Conservation (phyloP, 2,113 vertebrate species). For the Columba livia region DNA sequence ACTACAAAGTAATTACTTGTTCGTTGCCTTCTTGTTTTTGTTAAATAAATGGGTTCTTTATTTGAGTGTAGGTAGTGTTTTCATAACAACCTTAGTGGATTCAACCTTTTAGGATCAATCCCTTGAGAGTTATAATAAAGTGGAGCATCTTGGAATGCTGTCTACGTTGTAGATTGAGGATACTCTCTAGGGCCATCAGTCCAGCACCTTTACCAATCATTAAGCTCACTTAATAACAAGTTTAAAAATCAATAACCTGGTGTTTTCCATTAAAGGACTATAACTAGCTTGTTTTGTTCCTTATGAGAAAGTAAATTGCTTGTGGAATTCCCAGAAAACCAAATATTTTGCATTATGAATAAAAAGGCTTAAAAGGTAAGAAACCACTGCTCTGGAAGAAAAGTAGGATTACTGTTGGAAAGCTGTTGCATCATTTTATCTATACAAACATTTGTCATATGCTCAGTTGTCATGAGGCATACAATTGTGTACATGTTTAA, state of each 20-base stretch:
- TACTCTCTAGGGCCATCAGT: background rate
- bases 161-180: background rate
- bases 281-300: background rate
- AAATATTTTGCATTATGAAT: background rate
- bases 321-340: background rate
- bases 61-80: background rate
- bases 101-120: background rate
- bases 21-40: background rate
- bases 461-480: background rate
- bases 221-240: slow-evolving; percentile 33
- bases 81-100: background rate
- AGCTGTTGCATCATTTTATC: background rate
- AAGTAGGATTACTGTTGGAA: background rate
- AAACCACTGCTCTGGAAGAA: background rate
- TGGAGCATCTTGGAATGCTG: background rate
- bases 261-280: background rate
- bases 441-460: background rate
- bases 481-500: fast-evolving
- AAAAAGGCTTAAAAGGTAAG: background rate
- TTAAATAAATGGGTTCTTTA: background rate
- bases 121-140: background rate
- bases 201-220: slow-evolving; percentile 18
- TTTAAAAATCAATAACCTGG: slow-evolving; percentile 33
- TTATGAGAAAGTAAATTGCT: background rate
- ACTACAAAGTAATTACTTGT: background rate